phyloP scores from a whole-genome alignment of 2,797 vertebrate species.

The Coregonus suidteri region DNA sequence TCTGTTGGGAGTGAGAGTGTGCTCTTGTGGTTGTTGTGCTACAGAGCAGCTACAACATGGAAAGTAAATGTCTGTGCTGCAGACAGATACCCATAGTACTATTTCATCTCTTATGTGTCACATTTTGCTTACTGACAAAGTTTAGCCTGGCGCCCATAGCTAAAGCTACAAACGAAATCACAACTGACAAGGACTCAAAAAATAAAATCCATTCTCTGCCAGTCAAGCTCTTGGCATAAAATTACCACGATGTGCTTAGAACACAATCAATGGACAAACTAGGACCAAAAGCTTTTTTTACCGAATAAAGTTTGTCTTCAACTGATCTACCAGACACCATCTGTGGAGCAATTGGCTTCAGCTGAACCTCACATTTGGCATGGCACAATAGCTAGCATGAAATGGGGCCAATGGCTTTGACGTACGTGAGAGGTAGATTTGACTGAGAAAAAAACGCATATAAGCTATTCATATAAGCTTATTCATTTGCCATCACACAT shows the following conservation, averaged over 20 bases:
- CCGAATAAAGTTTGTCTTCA: constrained; percentile 18
- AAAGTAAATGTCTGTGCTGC: background rate
- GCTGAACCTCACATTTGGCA: constrained; percentile 14
- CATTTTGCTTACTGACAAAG: background rate
- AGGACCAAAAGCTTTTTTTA: constrained; percentile 8
- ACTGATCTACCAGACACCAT: constrained; percentile 15
- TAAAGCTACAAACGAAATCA: background rate
- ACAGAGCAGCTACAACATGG: background rate
- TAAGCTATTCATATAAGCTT: constrained; percentile 8
- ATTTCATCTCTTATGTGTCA: background rate
- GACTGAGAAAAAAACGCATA: constrained; percentile 5
- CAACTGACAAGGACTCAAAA: background rate
- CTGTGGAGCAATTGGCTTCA: constrained; percentile 21
- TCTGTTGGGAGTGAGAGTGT: background rate
- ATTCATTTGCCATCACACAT: constrained; percentile 13
- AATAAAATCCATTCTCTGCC: background rate
- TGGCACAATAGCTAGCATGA: constrained; percentile 1
- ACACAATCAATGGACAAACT: background rate
- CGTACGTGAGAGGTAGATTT: constrained; percentile 5
- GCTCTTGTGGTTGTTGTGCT: background rate
- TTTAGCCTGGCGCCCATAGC: background rate
- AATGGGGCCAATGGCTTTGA: constrained; percentile 23
- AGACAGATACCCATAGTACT: background rate
- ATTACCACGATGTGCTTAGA: constrained; percentile 10
- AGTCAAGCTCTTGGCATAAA: background rate